Evolutionary conservation across 2,888 invertebrate genomes (phyloP).

Genomic region (Mesochorus sp.): DNA sequence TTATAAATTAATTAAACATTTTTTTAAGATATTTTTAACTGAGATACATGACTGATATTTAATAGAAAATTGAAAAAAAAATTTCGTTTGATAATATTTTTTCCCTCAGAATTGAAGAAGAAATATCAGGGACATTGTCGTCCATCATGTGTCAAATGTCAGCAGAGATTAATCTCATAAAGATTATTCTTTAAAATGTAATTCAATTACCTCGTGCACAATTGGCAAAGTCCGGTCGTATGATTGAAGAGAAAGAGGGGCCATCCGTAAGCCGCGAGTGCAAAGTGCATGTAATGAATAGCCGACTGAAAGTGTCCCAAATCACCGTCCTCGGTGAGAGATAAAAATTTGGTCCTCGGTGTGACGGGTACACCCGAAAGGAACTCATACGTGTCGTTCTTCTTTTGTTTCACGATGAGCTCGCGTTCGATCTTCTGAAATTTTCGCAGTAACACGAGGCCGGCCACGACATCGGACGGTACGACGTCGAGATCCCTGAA

Average conservation of each 20-base stretch:
- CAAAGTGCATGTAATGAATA: conserved; percentile 93
- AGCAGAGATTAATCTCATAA: not conserved
- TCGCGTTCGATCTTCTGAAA: conserved; percentile 91
- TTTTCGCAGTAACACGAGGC: conserved; percentile 90
- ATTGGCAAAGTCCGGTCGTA: conserved; percentile 87
- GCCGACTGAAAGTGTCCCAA: conserved; percentile 88
- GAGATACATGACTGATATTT: too few species aligned
- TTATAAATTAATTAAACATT: too few species aligned
- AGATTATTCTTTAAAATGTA: not conserved
- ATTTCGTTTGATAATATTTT: too few species aligned
- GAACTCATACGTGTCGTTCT: conserved; percentile 93
- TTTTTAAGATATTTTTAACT: too few species aligned
- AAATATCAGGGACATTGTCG: too few species aligned
- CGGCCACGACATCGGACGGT: conserved; percentile 93
- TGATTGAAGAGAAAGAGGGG: conserved; percentile 91
- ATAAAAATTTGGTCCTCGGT: conserved; percentile 90
- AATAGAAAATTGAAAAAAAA: too few species aligned
- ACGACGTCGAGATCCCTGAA: conserved; percentile 94
- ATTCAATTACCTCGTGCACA: conserved; percentile 85
- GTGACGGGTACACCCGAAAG: conserved; percentile 93
- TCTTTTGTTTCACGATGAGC: conserved; percentile 88
- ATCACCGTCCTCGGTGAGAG: conserved; percentile 89
- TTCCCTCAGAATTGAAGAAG: too few species aligned
- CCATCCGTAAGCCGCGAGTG: conserved; percentile 94
- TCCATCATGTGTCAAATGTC: not conserved